A percentile compares a stretch with the other conserved stretches of the same genome.
These are phyloP conservation scores for Chrysomela aeneicollis DNA, from an alignment of 2,888 invertebrate species.

Conservation along the genomic window DNA sequence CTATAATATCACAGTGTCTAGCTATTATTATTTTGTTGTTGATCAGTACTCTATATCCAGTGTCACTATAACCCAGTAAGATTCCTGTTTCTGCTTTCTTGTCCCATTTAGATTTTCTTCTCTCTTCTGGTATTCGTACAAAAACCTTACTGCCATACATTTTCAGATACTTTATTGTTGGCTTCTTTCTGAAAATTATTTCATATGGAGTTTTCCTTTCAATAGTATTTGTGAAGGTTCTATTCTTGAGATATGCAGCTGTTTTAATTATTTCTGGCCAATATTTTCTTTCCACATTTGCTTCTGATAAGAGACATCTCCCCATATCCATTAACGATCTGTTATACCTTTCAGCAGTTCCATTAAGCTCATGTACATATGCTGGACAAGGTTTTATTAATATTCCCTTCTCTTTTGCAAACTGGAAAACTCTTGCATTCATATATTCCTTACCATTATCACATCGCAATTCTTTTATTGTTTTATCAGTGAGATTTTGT, in stretches of 20 bases:
- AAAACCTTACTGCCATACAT: constrained; percentile 15
- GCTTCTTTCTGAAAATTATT: constrained; percentile 21
- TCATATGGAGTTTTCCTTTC: constrained; percentile 25
- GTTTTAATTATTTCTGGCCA: constrained; percentile 23
- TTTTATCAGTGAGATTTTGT: constrained; percentile 10
- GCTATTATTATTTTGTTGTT: constrained; percentile 8
- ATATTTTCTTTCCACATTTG: constrained; percentile 18
- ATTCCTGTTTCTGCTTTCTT: constrained; percentile 10
- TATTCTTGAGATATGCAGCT: constrained; percentile 21
- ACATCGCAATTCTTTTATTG: constrained; percentile 13
- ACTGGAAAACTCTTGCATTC: constrained; percentile 7
- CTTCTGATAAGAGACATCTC: constrained; percentile 21
- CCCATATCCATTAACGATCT: constrained; percentile 23
- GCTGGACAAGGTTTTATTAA: constrained; percentile 13
- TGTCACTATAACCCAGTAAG: constrained; percentile 5
- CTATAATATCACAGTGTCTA: constrained; percentile 16
- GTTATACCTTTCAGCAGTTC: constrained; percentile 24
- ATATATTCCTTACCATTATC: constrained; percentile 19
- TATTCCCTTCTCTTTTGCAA: constrained; percentile 17
- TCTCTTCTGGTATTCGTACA: constrained; percentile 9
- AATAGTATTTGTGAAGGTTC: constrained; percentile 15
- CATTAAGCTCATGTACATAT: constrained; percentile 24
- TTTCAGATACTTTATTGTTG: constrained; percentile 8
- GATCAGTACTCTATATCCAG: constrained; percentile 14
- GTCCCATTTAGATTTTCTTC: constrained; percentile 6